These are phyloP conservation scores for Menidia menidia DNA, from an alignment of 2,797 vertebrate species.

Conservation along the genomic window DNA sequence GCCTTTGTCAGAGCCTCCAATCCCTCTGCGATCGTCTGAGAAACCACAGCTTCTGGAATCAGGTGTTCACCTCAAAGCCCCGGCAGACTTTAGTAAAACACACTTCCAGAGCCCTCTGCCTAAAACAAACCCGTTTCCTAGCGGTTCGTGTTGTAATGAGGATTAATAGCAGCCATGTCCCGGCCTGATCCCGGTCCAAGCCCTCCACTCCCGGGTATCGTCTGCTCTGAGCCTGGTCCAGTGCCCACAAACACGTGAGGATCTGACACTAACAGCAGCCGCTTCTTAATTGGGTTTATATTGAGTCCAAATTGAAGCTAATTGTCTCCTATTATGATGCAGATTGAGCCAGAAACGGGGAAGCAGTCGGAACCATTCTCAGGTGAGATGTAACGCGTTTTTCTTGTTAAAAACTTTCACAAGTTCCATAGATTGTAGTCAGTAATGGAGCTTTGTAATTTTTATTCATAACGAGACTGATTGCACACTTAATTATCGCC, in stretches of 20 bases:
- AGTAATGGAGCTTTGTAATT: no score
- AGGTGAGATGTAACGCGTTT: not conserved
- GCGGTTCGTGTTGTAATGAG: not conserved
- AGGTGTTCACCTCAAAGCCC: no score
- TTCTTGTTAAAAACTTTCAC: no score
- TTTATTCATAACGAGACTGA: no score
- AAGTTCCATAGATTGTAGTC: no score
- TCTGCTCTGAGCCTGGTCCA: not conserved
- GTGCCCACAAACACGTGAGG: not conserved
- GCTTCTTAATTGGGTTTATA: not conserved
- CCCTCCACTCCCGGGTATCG: not conserved
- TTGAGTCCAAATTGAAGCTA: not conserved
- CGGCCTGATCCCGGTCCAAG: not conserved
- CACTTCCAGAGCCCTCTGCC: no score
- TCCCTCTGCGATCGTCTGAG: constrained; percentile 15
- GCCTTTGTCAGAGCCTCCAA: constrained; percentile 22
- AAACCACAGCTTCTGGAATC: not conserved
- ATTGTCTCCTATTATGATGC: not conserved
- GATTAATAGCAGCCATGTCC: not conserved
- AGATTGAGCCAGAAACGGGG: not conserved
- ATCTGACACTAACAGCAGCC: not conserved
- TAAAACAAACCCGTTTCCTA: no score
- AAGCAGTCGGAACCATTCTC: not conserved
- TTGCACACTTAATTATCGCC: no score
- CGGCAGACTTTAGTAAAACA: no score